Base-by-base conservation (phyloP, 2,797 vertebrate species). In the Apodemus agrarius region DNA sequence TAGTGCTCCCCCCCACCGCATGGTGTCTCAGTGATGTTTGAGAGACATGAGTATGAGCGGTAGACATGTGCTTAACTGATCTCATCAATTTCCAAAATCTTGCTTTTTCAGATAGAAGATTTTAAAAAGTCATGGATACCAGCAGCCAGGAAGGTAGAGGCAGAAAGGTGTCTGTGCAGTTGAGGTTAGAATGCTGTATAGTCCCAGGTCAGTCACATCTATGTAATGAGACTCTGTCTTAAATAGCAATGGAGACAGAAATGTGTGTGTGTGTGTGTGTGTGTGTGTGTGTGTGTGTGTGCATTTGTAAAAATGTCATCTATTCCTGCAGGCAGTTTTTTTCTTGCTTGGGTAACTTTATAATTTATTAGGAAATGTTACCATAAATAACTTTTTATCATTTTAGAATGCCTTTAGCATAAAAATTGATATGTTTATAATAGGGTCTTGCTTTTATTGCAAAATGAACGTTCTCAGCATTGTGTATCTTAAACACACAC, bases 301-400 rank as follows among this genome's bases (percentile, higher is more conserved):
- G 0, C 40, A 34, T 93, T 31, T 61, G 26, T 49, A 85, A 61
- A 94, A 63, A 84, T 92, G 21, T 61, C 78, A 97, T 78, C 6
- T 54, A 95, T 46, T 95, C 24, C 54, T 24, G 13, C n/a, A 74
- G 59, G 16, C 76, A 96, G 43, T 84, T 12, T 11, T 96, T 96
- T 95, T 84, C 78, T 93, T 95, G 52, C 21, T n/a, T 93, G 46
- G 63, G 72, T 54, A 95, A 6, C 29, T 57, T n/a, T 74, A 37
- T 87, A 93, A 76, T 90, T 97, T 97, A 93, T 95, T 93, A 74
- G 74, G 57, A 92, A 95, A 95, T 92, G 49, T 13, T 94, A 14
- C 65, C 63, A 89, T 91, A 95, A 87, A 88, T 84, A 84, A 93
- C 34, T 82, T 24, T 84, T 89, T 40, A 54, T 94, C 79, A 54